Conservation (phyloP, 1,140 invertebrate genomes). For the Pseudomyrmex concolor region DNA sequence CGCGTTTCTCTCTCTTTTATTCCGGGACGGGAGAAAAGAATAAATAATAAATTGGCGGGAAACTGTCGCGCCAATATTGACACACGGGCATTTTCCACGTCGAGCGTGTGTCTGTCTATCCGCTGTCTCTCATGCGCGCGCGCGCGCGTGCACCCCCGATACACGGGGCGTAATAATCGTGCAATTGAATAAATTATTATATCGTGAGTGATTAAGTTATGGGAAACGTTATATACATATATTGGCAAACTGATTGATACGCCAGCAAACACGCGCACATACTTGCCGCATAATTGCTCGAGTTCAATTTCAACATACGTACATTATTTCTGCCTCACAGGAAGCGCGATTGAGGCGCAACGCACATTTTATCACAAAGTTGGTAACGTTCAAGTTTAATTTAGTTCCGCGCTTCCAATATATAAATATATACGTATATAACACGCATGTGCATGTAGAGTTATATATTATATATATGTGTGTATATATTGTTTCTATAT, state of each 20-base stretch:
- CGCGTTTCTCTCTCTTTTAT: neutral
- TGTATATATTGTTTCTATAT: neutral
- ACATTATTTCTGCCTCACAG: constrained; percentile 33
- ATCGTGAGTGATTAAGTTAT: constrained; percentile 31
- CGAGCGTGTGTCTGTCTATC: neutral
- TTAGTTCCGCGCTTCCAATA: constrained; percentile 29
- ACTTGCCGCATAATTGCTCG: constrained; percentile 35
- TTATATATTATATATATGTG: too few relatives aligned
- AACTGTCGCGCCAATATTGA: constrained; percentile 1
- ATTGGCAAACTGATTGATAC: constrained; percentile 35
- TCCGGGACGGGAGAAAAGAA: neutral
- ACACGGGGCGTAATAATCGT: constrained; percentile 15
- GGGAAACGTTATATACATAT: constrained; percentile 6
- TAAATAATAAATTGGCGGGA: neutral
- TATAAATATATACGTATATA: neutral
- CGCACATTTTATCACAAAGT: constrained; percentile 34
- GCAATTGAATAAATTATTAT: constrained; percentile 38
- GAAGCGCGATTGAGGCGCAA: neutral
- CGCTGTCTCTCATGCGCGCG: neutral
- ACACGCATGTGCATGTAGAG: too few relatives aligned
- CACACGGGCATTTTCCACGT: neutral
- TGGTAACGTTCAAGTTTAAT: constrained; percentile 47
- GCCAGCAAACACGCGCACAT: constrained; percentile 19
- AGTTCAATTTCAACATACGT: constrained; percentile 50
- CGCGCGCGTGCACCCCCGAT: too few relatives aligned